Conservation (phyloP, 1,140 invertebrate genomes). For the Hycleus cichorii region DNA sequence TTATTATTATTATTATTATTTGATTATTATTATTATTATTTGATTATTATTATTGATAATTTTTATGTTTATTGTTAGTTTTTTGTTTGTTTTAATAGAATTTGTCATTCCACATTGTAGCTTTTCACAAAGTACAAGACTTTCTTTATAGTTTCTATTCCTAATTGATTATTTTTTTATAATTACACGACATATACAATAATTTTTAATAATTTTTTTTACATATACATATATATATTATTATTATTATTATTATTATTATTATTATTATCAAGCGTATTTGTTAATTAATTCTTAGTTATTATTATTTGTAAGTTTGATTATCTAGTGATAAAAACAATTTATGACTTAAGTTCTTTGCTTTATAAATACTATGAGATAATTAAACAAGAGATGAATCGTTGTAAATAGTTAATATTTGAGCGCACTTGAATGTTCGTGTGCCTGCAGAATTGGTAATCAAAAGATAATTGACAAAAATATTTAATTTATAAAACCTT, state of each 20-base stretch:
- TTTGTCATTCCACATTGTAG: constrained; percentile 36
- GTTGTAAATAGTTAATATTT: constrained; percentile 36
- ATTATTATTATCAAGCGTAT: constrained; percentile 34
- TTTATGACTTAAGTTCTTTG: constrained; percentile 36
- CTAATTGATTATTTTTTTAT: constrained; percentile 38
- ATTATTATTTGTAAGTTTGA: constrained; percentile 5
- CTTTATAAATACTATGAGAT: constrained; percentile 20
- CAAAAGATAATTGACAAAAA: constrained; percentile 17
- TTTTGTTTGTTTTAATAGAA: constrained; percentile 19
- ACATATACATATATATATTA: constrained; percentile 16
- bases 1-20: no score
- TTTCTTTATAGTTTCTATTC: constrained; percentile 35
- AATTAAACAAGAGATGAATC: constrained; percentile 7
- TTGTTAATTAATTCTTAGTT: constrained; percentile 42
- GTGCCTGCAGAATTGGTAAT: constrained; percentile 28
- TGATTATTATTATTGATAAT: no score
- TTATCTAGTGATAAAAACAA: constrained; percentile 22
- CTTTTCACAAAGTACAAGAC: constrained; percentile 36
- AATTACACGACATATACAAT: constrained; percentile 21
- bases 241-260: constrained; percentile 36
- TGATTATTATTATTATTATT: no score
- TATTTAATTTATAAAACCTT: constrained; percentile 11
- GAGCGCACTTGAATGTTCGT: constrained; percentile 36
- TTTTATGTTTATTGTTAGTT: background rate
- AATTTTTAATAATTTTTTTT: constrained; percentile 32